Percentiles rank a stretch among this genome's conserved stretches.
phyloP scores from a whole-genome alignment of 2,797 vertebrate species.

The Ptychadena robeensis region DNA sequence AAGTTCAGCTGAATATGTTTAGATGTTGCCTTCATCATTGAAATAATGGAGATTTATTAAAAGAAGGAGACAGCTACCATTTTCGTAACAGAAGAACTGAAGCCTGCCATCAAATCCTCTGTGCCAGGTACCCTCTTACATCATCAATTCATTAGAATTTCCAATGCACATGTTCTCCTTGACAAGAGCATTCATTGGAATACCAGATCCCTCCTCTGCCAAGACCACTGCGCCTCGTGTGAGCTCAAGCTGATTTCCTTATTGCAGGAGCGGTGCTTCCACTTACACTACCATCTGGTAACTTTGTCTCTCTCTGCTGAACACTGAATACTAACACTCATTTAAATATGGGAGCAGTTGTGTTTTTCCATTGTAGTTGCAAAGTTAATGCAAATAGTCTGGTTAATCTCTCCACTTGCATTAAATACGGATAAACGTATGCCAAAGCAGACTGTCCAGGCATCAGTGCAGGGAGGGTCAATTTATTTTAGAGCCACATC shows the following conservation, averaged over 20 bases:
- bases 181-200: slow-evolving; percentile 37
- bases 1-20: no score
- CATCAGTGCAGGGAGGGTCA: neutral
- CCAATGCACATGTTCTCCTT: slow-evolving; percentile 35
- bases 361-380: slow-evolving; percentile 29
- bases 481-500: neutral
- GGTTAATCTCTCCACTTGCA: slow-evolving; percentile 30
- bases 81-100: neutral
- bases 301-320: slow-evolving; percentile 52
- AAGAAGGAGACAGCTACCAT: neutral
- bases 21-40: no score
- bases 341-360: slow-evolving; percentile 53
- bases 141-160: slow-evolving; percentile 30
- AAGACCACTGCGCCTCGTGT: slow-evolving; percentile 50
- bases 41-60: neutral
- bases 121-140: slow-evolving; percentile 12
- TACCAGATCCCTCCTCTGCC: slow-evolving; percentile 31
- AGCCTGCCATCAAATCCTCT: neutral
- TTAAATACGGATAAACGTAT: neutral
- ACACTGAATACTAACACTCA: slow-evolving; percentile 50
- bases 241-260: slow-evolving; percentile 57
- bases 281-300: slow-evolving; percentile 56
- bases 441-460: neutral
- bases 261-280: slow-evolving; percentile 47
- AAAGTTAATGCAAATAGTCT: slow-evolving; percentile 42